Evolutionary conservation across 2,888 invertebrate species (phyloP).

Genomic region (Falcaria lacertinaria): DNA sequence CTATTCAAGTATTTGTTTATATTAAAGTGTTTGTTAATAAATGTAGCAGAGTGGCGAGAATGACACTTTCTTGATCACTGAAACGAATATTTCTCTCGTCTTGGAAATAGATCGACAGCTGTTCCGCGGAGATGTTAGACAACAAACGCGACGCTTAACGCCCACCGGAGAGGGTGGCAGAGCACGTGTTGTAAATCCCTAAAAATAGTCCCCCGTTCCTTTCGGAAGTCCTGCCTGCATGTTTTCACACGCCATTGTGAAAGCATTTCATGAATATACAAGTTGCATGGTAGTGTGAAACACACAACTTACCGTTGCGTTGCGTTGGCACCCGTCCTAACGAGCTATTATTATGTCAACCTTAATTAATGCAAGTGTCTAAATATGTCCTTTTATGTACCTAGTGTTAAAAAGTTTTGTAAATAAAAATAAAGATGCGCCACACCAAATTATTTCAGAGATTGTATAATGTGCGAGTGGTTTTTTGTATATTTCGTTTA

Average conservation of each 20-base stretch:
- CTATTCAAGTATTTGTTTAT: not conserved
- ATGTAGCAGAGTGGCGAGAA: not conserved
- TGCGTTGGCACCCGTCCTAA: not conserved
- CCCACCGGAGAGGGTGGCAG: constrained; percentile 32
- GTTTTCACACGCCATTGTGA: not conserved
- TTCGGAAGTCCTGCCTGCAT: not conserved
- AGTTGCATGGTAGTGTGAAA: not conserved
- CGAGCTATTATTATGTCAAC: not conserved
- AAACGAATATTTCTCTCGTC: constrained; percentile 50
- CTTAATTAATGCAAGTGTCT: too few relatives aligned
- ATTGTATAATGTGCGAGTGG: too few relatives aligned
- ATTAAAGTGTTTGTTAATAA: not conserved
- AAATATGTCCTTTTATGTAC: too few relatives aligned
- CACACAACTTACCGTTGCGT: not conserved
- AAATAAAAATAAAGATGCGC: too few relatives aligned
- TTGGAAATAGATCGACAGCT: constrained; percentile 73
- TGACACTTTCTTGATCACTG: not conserved
- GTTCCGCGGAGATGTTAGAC: constrained; percentile 55
- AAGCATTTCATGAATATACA: too few relatives aligned
- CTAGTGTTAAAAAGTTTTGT: too few relatives aligned
- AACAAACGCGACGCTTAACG: constrained; percentile 49
- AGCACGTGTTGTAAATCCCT: constrained; percentile 38
- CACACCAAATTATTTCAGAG: too few relatives aligned
- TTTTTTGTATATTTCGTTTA: too few relatives aligned
- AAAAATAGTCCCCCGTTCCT: constrained; percentile 25